Evolutionary conservation across 2,888 invertebrate species (phyloP), one percentile per base, ranked within the genome.

Genomic region (Tetrapedia diversipes): DNA sequence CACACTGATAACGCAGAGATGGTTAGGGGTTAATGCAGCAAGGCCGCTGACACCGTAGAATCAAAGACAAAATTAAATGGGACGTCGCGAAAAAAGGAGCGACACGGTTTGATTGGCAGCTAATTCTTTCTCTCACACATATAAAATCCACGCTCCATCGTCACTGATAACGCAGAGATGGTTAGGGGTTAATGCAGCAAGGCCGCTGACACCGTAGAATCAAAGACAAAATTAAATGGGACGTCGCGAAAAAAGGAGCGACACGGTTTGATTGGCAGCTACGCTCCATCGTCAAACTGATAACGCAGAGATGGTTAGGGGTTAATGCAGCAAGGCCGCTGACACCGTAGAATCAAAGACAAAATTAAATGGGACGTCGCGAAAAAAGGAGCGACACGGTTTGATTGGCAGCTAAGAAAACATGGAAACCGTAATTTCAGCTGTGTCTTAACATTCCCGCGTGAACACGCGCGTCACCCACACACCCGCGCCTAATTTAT

Each of bases 401-500:
- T 39, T 49, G 41, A 39, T 64, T 34, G 19, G 41, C 39, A 60
- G 53, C 68, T 72, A 61, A 72, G 71, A 77, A 72, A 79, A 77
- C 77, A 72, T 49, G 67, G 68, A 57, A 77, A 77, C 49, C 67
- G 71, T 79, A 77, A 70, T 64, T 78, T 63, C 69, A 39, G 6
- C 70, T 41, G 43, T 39, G 64, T 32, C 65, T 56, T 29, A 57
- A 69, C 63, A 68, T 67, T 75, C 72, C 57, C 34, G 32, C 49
- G 56, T 41, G 66, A 24, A 73, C 39, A 27, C 37, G n/a, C 59
- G 68, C 76, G 66, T 75, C 76, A 34, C 66, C 45, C 70, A 51
- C 77, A 66, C 53, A 41, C 66, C 61, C 63, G 61, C 57, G 66
- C 57, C 65, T 78, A 71, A 71, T 79, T 79, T 77, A 71, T 77